phyloP scores from a whole-genome alignment of 2,797 vertebrate genomes.

The Vespertilio murinus region DNA sequence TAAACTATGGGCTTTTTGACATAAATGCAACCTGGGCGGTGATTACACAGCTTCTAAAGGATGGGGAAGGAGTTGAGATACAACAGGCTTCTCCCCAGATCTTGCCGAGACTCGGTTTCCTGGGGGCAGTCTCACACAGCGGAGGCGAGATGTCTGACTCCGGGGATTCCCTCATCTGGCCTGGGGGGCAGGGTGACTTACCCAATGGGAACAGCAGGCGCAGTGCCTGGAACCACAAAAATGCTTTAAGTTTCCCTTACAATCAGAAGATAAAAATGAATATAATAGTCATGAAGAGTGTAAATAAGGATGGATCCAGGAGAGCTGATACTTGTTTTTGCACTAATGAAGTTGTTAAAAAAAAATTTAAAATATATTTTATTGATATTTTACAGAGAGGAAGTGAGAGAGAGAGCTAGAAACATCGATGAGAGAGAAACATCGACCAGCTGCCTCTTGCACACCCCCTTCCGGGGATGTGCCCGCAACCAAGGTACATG shows the following conservation, averaged over 20 bases:
- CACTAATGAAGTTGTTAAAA: not conserved
- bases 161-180: not conserved
- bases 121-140: not conserved
- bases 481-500: too few relatives aligned
- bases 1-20: slow-evolving; percentile 30
- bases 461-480: too few relatives aligned
- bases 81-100: not conserved
- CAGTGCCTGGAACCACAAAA: not conserved
- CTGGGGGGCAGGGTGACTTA: not conserved
- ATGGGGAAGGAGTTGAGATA: not conserved
- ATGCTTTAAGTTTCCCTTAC: not conserved
- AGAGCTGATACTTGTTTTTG: not conserved
- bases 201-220: not conserved
- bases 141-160: not conserved
- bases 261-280: slow-evolving; percentile 2
- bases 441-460: too few relatives aligned
- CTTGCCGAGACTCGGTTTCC: not conserved
- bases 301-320: not conserved
- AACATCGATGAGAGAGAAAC: too few relatives aligned
- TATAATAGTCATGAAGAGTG: not conserved
- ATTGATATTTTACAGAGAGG: too few relatives aligned
- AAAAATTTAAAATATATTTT: too few relatives aligned
- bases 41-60: not conserved
- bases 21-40: not conserved
- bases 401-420: too few relatives aligned